Base-by-base conservation (phyloP, 1,140 invertebrate species). In the Mycetomoellerius zeteki region DNA sequence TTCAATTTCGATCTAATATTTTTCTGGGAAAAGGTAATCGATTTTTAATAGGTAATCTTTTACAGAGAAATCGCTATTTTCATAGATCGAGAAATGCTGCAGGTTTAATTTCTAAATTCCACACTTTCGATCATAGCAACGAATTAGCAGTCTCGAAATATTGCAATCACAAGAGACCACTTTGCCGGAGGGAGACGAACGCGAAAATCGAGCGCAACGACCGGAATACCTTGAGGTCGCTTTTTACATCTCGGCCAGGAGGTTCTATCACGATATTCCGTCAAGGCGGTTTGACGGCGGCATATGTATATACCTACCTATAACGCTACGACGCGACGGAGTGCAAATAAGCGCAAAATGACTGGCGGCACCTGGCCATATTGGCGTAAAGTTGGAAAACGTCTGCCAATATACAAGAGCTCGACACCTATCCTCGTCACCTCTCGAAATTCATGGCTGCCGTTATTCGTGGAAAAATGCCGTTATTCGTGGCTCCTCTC, bases 331-430 rank as follows among this genome's bases (percentile, higher is more conserved):
- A 85, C 24, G 85, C 77, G 87, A 86, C 54, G 78, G 84, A 72
- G 88, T 91, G 91, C 91, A 91, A 92, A 92, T 91, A 92, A 91
- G 91, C 91, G 90, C 86, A 91, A 91, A 92, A 92, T 92, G 88
- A 90, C 87, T 91, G 81, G 72, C 89, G 87, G 89, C 90, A 92
- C 77, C 86, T 89, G 91, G 87, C 54, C 86, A 91, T 92, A 92
- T 92, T 92, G 91, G 90, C 90, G 87, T 92, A 85, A 92, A 92
- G 90, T 92, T 92, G 90, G 87, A 89, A 92, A 91, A 85, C 89
- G 88, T 81, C 56, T 73, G 47, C 60, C 89, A 89, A 90, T 90
- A 88, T 88, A 81, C 89, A 37, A 58, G 24, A 65, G 50, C 60
- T 69, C 86, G 76, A 89, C 88, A 78, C 77, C 77, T 71, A 87